Conservation (phyloP, 2,888 invertebrate species). For the Hofmannophila pseudospretella region DNA sequence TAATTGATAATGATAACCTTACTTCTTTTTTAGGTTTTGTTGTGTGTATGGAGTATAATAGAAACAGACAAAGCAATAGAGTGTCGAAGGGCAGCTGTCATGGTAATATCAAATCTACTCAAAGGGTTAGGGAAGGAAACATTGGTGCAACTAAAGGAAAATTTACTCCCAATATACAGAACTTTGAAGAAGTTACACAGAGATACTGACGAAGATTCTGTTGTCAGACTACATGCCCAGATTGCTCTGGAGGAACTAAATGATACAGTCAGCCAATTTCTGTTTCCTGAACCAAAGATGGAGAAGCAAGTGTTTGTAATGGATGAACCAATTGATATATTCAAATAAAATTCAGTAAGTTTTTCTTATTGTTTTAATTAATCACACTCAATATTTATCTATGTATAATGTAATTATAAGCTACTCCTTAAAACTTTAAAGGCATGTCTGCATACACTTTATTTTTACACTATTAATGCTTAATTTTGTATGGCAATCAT, state of each 20-base stretch:
- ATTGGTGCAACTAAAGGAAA: constrained; percentile 80
- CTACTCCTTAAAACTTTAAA: constrained; percentile 3
- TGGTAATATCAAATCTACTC: constrained; percentile 85
- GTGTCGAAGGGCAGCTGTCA: constrained; percentile 87
- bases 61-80: constrained; percentile 83
- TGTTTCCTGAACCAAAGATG: constrained; percentile 76
- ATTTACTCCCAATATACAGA: constrained; percentile 83
- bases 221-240: constrained; percentile 85
- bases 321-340: constrained; percentile 22
- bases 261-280: constrained; percentile 79
- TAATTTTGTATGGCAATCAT: constrained; percentile 10
- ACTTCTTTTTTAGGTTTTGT: constrained; percentile 79
- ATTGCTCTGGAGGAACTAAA: constrained; percentile 87
- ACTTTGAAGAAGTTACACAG: constrained; percentile 81
- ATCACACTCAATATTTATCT: constrained; percentile 11
- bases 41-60: constrained; percentile 82
- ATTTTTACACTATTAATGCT: background rate
- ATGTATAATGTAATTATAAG: constrained; percentile 1
- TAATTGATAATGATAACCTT: no score
- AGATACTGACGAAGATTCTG: constrained; percentile 80
- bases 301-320: constrained; percentile 76
- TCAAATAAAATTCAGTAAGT: constrained; percentile 23
- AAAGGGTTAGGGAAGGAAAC: constrained; percentile 85
- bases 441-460: background rate
- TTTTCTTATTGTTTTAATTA: constrained; percentile 14